Conservation (phyloP, 2,113 vertebrate genomes). For the Pseudorasbora parva region DNA sequence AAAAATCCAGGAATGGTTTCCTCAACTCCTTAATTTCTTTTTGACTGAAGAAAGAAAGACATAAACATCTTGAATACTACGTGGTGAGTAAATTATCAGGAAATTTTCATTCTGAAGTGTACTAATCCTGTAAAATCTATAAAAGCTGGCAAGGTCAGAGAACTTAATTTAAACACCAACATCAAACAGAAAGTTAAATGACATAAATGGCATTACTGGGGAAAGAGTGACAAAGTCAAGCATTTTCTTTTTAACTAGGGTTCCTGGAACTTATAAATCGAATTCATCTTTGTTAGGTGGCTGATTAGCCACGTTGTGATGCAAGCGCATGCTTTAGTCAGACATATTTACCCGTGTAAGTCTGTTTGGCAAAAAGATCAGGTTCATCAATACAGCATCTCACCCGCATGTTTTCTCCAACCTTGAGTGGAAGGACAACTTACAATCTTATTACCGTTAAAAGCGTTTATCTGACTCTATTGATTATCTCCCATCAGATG, state of each 20-base stretch:
- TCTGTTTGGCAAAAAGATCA: constrained; percentile 59
- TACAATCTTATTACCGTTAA: constrained; percentile 6
- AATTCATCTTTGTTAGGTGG: constrained; percentile 50
- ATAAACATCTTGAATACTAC: too few species aligned
- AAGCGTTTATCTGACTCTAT: constrained; percentile 47
- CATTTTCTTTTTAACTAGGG: constrained; percentile 49
- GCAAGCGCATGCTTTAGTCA: constrained; percentile 55
- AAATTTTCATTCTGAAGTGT: too few species aligned
- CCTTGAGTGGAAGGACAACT: constrained; percentile 55
- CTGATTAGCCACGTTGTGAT: constrained; percentile 58
- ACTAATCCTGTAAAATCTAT: neutral
- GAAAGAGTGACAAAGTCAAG: constrained; percentile 14
- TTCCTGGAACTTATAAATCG: constrained; percentile 51
- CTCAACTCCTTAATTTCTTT: too few species aligned
- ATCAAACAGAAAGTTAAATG: constrained; percentile 8
- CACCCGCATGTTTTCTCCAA: constrained; percentile 48
- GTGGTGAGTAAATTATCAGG: too few species aligned
- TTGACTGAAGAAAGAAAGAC: too few species aligned
- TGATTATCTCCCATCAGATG: constrained; percentile 41
- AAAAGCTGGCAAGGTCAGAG: constrained; percentile 4
- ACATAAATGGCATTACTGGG: constrained; percentile 27
- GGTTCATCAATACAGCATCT: constrained; percentile 63
- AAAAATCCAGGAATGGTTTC: too few species aligned
- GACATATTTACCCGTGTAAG: constrained; percentile 55
- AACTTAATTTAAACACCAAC: neutral